These are phyloP conservation scores for Chrysomela aeneicollis DNA, from an alignment of 2,888 invertebrate species.

Conservation along the genomic window DNA sequence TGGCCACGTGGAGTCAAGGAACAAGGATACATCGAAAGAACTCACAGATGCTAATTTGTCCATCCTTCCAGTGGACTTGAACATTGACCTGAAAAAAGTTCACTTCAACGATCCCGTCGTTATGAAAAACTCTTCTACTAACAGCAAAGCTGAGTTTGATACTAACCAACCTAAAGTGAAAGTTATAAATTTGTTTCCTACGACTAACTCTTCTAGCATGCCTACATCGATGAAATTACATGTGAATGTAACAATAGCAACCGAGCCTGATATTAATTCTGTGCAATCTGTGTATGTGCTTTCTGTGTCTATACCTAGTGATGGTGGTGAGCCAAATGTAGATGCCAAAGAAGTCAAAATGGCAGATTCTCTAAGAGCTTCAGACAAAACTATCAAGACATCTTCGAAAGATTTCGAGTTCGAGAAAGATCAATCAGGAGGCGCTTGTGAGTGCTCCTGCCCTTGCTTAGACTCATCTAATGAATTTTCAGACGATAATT, in stretches of 20 bases:
- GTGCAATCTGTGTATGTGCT: slow-evolving; percentile 78
- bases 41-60: slow-evolving; percentile 54
- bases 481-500: slow-evolving; percentile 53
- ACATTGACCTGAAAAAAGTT: slow-evolving; percentile 40
- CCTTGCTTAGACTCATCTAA: slow-evolving; percentile 67
- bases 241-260: slow-evolving; percentile 83
- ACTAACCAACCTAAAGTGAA: slow-evolving; percentile 50
- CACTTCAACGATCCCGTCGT: slow-evolving; percentile 46
- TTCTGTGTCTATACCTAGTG: slow-evolving; percentile 80
- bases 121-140: slow-evolving; percentile 47
- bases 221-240: slow-evolving; percentile 69
- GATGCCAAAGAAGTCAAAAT: slow-evolving; percentile 45
- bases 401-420: slow-evolving; percentile 24
- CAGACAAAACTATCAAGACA: slow-evolving; percentile 30
- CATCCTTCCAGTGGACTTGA: slow-evolving; percentile 36
- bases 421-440: slow-evolving; percentile 63
- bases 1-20: slow-evolving; percentile 35
- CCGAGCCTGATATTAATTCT: slow-evolving; percentile 67
- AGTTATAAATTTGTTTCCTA: slow-evolving; percentile 55
- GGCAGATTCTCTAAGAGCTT: slow-evolving; percentile 32
- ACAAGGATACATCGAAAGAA: slow-evolving; percentile 51
- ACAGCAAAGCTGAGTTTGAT: slow-evolving; percentile 43
- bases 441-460: slow-evolving; percentile 78
- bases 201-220: slow-evolving; percentile 55
- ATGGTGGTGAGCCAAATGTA: slow-evolving; percentile 66